Conservation (phyloP, 2,113 vertebrate genomes). For the Corythoichthys haematopterus region DNA sequence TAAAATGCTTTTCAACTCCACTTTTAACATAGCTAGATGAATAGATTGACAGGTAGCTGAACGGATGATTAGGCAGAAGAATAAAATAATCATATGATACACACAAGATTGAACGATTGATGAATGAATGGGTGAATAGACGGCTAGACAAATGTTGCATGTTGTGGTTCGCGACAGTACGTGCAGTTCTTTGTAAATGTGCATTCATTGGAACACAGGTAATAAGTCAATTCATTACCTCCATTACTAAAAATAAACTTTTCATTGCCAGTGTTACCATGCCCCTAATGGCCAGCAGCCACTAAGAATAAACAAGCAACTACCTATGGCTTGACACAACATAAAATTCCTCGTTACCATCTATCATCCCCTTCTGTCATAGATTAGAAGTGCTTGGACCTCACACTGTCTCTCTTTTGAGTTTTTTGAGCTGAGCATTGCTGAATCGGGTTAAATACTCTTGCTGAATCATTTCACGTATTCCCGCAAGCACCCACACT, state of each 20-base stretch:
- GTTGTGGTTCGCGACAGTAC: no score
- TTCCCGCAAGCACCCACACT: conserved; percentile 27
- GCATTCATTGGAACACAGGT: no score
- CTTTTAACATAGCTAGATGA: no score
- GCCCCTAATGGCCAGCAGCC: background rate
- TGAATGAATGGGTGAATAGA: no score
- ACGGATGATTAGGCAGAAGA: no score
- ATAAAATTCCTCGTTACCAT: conserved; percentile 7
- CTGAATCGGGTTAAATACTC: conserved; percentile 55
- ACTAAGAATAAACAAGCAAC: background rate
- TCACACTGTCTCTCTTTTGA: conserved; percentile 36
- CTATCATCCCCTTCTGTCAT: conserved; percentile 19
- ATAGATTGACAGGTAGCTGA: no score
- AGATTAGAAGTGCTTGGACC: conserved; percentile 47
- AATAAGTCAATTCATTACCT: no score
- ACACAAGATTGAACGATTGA: no score
- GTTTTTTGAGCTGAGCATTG: conserved; percentile 38
- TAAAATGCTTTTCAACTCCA: no score
- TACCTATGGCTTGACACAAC: background rate
- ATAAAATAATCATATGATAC: no score
- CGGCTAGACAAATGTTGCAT: no score
- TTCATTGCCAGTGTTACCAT: background rate
- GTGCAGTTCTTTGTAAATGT: no score
- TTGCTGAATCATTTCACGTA: conserved; percentile 35
- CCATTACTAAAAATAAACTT: background rate